Evolutionary conservation across 2,797 vertebrate genomes (phyloP), one percentile per base, ranked within the genome.

Genomic region (Coregonus sp.): DNA sequence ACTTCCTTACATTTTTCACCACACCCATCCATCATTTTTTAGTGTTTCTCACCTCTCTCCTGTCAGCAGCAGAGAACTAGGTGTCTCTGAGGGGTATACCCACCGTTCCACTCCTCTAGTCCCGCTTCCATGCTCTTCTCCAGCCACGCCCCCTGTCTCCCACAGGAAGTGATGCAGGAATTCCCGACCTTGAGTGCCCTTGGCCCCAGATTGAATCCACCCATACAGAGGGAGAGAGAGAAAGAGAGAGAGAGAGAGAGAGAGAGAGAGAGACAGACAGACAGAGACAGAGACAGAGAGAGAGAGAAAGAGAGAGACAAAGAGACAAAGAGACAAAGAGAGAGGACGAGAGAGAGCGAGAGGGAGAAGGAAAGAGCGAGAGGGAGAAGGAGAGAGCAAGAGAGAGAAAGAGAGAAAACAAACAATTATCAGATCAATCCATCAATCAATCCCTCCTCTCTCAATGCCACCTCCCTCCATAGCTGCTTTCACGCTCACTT

Each of bases 361-460:
- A 70, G 9, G n/a, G 11, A 50, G 35, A n/a, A 7, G 20, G n/a
- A 25, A 18, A 25, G 20, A 70, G 5, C 5, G 15, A 18, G 40
- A 51, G 9, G 15, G 6, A 69, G 33, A 69, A 16, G 18, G 61
- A 40, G 40, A 14, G 65, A 67, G 25, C 7, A 7, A 16, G 4
- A 72, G 50, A 29, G 18, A 72, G 15, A 33, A 50, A 29, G 68
- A 37, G 7, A 14, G 1, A 25, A n/a, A 70, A 40, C 3, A 66
- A 66, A 66, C 29, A 66, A 29, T 20, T 29, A 59, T 73, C 75
- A 76, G 75, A 76, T 76, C 69, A 52, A 79, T 79, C 69, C 59
- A n/a, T 67, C 54, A 51, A 73, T 73, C 74, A 67, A 52, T 72
- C 29, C 52, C 51, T 59, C 37, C 18, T 47, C 63, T 11, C 16